A percentile compares a stretch with the other conserved stretches of the same genome.
These are phyloP conservation scores for Crotalus viridis DNA, from an alignment of 2,113 vertebrate genomes.

Conservation along the genomic window DNA sequence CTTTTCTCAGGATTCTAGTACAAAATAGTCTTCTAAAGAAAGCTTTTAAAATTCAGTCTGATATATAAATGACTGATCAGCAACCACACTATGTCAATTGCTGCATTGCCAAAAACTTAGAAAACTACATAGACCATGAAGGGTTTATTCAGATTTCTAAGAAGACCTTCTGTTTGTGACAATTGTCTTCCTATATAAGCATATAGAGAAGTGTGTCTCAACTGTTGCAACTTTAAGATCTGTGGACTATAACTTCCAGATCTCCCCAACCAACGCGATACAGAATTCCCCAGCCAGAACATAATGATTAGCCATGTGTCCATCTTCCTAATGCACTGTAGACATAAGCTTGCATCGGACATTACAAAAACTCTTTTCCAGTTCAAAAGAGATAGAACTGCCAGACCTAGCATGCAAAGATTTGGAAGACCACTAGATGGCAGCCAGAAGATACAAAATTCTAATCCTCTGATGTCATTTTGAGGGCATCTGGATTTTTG, in stretches of 20 bases:
- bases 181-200: constrained; percentile 32
- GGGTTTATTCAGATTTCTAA: constrained; percentile 17
- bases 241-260: neutral
- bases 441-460: neutral
- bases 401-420: neutral
- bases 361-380: neutral
- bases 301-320: neutral
- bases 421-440: neutral
- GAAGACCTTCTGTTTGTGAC: constrained; percentile 40
- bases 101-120: constrained; percentile 13
- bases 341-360: neutral
- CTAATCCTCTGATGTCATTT: neutral
- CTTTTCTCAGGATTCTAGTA: neutral
- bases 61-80: neutral
- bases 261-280: neutral
- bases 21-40: neutral
- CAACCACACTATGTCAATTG: neutral
- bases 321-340: neutral
- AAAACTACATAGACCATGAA: constrained; percentile 27
- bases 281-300: neutral
- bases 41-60: neutral
- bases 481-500: neutral
- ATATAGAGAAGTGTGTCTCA: neutral
- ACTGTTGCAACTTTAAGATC: neutral
- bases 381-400: neutral